Conservation (phyloP, 2,888 invertebrate species). For the Amaurobius ferox region DNA sequence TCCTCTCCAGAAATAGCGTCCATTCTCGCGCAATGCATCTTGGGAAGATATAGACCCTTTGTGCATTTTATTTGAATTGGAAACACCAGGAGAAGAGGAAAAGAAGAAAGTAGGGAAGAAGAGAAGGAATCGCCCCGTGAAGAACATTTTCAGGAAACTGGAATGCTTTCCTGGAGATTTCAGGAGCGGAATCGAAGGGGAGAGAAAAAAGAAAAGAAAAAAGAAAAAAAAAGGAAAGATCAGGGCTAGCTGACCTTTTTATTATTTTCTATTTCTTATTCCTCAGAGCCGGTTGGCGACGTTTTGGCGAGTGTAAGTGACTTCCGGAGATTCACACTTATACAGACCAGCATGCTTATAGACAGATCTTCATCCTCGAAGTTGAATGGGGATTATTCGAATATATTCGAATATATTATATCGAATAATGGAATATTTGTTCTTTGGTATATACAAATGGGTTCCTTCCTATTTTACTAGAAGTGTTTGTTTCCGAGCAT, state of each 20-base stretch:
- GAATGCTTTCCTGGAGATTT: conserved; percentile 15
- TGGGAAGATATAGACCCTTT: background rate
- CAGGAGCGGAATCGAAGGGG: background rate
- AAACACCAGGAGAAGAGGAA: background rate
- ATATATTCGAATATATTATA: no score
- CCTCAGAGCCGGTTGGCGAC: background rate
- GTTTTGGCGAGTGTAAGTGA: background rate
- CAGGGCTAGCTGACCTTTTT: conserved; percentile 16
- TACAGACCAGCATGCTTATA: no score
- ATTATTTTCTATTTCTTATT: background rate
- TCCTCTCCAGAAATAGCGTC: background rate
- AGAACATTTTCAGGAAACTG: conserved; percentile 15
- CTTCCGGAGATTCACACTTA: no score
- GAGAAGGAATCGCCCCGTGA: background rate
- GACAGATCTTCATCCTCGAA: no score
- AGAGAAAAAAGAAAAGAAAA: background rate
- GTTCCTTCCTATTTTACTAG: no score
- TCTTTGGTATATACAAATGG: no score
- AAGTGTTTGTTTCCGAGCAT: no score
- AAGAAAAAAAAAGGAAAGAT: background rate
- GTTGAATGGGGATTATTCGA: no score
- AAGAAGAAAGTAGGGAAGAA: background rate
- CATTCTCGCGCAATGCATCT: background rate
- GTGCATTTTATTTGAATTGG: conserved; percentile 18
- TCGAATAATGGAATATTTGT: no score